A percentile compares a stretch with the other conserved stretches of the same genome.
Evolutionary conservation across 2,888 invertebrate genomes (phyloP).

Genomic region (Drosophila anomelani): DNA sequence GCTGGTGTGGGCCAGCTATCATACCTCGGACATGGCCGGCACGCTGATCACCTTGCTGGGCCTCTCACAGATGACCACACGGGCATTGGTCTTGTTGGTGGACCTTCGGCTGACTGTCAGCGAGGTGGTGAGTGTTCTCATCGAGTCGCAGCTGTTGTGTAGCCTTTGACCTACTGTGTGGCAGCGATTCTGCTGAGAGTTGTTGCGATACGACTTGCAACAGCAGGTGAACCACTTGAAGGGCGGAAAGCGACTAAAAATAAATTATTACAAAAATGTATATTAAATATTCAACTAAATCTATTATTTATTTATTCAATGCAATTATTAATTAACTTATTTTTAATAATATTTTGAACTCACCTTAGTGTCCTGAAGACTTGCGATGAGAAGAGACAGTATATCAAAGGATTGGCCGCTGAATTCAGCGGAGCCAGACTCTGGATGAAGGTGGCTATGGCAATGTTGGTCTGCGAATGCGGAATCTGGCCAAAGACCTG

Average conservation of each 20-base stretch:
- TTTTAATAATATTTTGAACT: conserved; percentile 58
- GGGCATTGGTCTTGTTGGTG: conserved; percentile 80
- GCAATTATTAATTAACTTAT: neutral
- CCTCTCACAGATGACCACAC: conserved; percentile 82
- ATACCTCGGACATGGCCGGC: conserved; percentile 84
- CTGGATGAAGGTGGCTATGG: conserved; percentile 95
- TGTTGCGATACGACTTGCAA: conserved; percentile 84
- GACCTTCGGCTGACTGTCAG: conserved; percentile 83
- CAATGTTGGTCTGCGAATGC: conserved; percentile 91
- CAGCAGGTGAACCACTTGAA: conserved; percentile 88
- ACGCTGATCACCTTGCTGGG: conserved; percentile 75
- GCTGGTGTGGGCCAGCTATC: conserved; percentile 80
- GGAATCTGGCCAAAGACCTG: conserved; percentile 95
- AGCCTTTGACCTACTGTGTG: conserved; percentile 83
- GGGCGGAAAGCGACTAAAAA: conserved; percentile 86
- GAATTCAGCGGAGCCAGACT: conserved; percentile 96
- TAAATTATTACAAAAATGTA: neutral
- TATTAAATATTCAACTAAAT: neutral
- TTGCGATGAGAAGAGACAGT: conserved; percentile 96
- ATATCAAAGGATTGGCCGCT: conserved; percentile 97
- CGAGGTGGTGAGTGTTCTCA: conserved; percentile 84
- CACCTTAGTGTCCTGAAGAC: conserved; percentile 94
- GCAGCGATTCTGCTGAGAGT: conserved; percentile 82
- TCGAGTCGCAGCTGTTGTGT: conserved; percentile 84
- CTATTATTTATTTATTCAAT: too few relatives aligned